Percentiles rank a stretch among this genome's conserved stretches.
Conservation (phyloP, 2,113 vertebrate genomes). For the Marmota monax region DNA sequence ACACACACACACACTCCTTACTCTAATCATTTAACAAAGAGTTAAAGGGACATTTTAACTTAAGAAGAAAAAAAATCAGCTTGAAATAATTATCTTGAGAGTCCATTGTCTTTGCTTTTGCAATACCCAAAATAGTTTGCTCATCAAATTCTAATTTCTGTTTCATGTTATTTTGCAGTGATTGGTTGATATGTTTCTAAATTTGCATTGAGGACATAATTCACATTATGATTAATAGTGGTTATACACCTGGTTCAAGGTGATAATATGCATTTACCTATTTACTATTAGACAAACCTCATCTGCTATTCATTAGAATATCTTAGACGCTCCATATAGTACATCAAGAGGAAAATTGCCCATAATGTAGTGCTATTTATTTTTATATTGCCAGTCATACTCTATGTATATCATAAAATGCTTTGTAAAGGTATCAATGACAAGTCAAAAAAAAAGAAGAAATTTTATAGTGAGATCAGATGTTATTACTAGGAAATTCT, state of each 20-base stretch:
- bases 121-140: slow-evolving; percentile 21
- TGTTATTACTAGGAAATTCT: background rate
- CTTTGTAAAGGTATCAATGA: background rate
- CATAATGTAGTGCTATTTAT: background rate
- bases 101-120: background rate
- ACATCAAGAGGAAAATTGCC: background rate
- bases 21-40: slow-evolving; percentile 33
- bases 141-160: background rate
- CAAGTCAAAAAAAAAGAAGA: background rate
- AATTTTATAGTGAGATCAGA: background rate
- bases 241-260: slow-evolving; percentile 27
- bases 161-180: slow-evolving; percentile 20
- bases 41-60: background rate
- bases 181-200: slow-evolving; percentile 27
- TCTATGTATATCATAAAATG: background rate
- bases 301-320: background rate
- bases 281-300: background rate
- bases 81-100: slow-evolving; percentile 25
- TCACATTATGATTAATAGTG: background rate
- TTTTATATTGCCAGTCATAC: background rate
- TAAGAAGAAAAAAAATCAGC: background rate
- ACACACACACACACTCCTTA: background rate
- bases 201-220: background rate
- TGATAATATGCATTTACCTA: background rate
- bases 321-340: background rate